These are phyloP conservation scores for Nesospiza acunhae DNA, from an alignment of 2,113 vertebrate species.

Conservation along the genomic window DNA sequence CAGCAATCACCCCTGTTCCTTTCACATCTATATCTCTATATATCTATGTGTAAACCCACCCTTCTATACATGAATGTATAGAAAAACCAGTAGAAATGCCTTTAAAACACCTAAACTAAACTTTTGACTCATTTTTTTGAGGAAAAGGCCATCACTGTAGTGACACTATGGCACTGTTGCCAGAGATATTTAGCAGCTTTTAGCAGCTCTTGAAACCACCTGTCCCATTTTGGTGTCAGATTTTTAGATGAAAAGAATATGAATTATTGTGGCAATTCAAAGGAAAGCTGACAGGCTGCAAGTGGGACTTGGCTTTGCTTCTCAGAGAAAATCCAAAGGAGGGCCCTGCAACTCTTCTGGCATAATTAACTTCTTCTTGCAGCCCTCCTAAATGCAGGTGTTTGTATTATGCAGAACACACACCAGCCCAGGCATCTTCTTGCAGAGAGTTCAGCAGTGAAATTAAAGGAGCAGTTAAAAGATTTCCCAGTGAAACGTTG, in stretches of 20 bases:
- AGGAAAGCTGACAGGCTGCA: background rate
- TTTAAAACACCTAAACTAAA: background rate
- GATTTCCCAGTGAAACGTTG: background rate
- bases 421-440: background rate
- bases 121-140: background rate
- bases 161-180: background rate
- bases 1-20: background rate
- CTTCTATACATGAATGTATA: accelerated
- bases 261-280: background rate
- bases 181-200: background rate
- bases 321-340: background rate
- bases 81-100: background rate
- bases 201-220: background rate
- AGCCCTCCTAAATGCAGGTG: background rate
- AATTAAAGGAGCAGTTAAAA: background rate
- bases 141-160: background rate
- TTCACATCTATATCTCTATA: background rate
- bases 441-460: background rate
- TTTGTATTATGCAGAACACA: background rate
- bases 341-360: background rate
- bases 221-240: background rate
- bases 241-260: background rate
- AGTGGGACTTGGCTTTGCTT: background rate
- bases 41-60: background rate
- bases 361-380: background rate